phyloP scores from a whole-genome alignment of 2,888 invertebrate species.

The Dendrolimus pini region DNA sequence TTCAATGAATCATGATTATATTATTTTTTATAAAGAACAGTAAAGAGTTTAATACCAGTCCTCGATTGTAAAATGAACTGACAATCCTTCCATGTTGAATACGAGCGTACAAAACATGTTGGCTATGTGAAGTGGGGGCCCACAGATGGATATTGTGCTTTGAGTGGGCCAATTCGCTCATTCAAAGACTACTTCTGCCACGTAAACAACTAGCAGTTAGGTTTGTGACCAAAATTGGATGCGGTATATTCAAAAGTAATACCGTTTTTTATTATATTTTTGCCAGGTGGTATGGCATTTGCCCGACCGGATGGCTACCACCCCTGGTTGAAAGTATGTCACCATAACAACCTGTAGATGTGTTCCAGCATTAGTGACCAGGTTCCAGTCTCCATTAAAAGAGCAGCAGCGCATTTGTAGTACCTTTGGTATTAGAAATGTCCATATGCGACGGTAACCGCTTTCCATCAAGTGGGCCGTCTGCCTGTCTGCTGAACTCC shows the following conservation, averaged over 20 bases:
- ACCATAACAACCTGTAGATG: too few relatives aligned
- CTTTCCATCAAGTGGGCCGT: too few relatives aligned
- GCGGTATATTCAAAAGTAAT: neutral
- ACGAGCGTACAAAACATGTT: neutral
- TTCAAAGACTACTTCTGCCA: constrained; percentile 59
- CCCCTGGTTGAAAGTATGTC: too few relatives aligned
- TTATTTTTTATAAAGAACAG: neutral
- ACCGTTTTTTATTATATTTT: neutral
- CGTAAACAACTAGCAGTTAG: constrained; percentile 49
- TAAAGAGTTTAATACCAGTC: neutral
- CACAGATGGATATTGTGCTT: constrained; percentile 38
- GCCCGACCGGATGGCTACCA: too few relatives aligned
- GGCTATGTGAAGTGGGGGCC: constrained; percentile 1
- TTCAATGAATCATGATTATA: neutral
- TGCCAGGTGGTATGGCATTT: too few relatives aligned
- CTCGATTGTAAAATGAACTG: neutral
- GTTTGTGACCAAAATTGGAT: neutral
- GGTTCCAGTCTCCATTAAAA: too few relatives aligned
- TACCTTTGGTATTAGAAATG: too few relatives aligned
- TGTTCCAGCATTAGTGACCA: too few relatives aligned
- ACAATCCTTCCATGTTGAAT: neutral
- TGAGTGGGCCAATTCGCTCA: constrained; percentile 72
- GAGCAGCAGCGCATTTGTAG: too few relatives aligned
- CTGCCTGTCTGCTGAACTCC: too few relatives aligned
- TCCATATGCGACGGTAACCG: too few relatives aligned